Conservation (phyloP, 1,140 invertebrate species). For the Bombyx mori region ASM3026992v2 NC_085132.1:9399501-9400000, state of each 20-base stretch:
- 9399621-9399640: conserved; percentile 21
- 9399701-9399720: conserved; percentile 21
- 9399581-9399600: no score
- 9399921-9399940: conserved; percentile 15
- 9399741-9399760: conserved; percentile 21
- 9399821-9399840: conserved; percentile 17
- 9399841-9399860: conserved; percentile 16
- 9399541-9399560: no score
- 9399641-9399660: conserved; percentile 26
- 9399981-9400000: conserved; percentile 21
- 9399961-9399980: conserved; percentile 17
- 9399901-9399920: conserved; percentile 15
- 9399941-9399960: conserved; percentile 18
- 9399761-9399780: conserved; percentile 20
- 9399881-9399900: conserved; percentile 21
- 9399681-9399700: conserved; percentile 27
- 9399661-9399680: conserved; percentile 12
- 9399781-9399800: conserved; percentile 14
- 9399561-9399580: no score
- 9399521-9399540: no score
- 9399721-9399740: conserved; percentile 23
- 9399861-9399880: conserved; percentile 23
- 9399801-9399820: conserved; percentile 22
- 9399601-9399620: neutral
- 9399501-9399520: no score